Base-by-base conservation (phyloP, 2,797 vertebrate species). In the Salarias fasciatus region DNA sequence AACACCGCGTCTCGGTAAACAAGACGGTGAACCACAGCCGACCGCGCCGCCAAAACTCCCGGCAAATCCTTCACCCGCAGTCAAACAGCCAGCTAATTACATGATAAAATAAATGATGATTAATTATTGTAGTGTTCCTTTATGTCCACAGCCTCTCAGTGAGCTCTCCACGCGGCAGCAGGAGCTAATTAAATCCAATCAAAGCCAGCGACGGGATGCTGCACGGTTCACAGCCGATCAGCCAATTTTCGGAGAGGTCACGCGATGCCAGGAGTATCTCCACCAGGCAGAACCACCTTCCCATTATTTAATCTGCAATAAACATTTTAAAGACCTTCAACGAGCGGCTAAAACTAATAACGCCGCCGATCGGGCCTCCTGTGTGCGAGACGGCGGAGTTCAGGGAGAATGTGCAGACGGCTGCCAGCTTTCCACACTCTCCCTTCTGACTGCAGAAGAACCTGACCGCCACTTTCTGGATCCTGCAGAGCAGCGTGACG, bases 121-220 rank as follows among this genome's bases (percentile, higher is more conserved):
- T 46, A 61, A 64, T 71, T 68, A 60, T 63, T 37, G 42, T 35
- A 35, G 37, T 5, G 0, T 40, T 60, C 46, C 38, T 75, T 62
- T 46, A 53, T 48, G 41, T 30, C 12, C 12, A 10, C 48, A 46
- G 42, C 18, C 11, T 67, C 18, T 53, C 6, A 13, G 43, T 45
- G 43, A 63, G 52, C 50, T 31, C 38, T 30, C 40, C 11, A 54
- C 42, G 18, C 44, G 37, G 51, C 48, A 75, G 11, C 35, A 11
- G 28, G 9, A 46, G 43, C 56, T 65, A 75, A 69, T 78, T 75
- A 50, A 52, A 53, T 62, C 31, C 41, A 74, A 80, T 70, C 44
- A 64, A 40, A 69, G 59, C 24, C 47, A 43, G 37, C 63, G 54
- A 47, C 12, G 7, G 47, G 45, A 53, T 24, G 36, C 30, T 9